Evolutionary conservation across 2,113 vertebrate genomes (phyloP), one percentile per base, ranked within the genome.

Genomic region (Lepisosteus osseus): DNA sequence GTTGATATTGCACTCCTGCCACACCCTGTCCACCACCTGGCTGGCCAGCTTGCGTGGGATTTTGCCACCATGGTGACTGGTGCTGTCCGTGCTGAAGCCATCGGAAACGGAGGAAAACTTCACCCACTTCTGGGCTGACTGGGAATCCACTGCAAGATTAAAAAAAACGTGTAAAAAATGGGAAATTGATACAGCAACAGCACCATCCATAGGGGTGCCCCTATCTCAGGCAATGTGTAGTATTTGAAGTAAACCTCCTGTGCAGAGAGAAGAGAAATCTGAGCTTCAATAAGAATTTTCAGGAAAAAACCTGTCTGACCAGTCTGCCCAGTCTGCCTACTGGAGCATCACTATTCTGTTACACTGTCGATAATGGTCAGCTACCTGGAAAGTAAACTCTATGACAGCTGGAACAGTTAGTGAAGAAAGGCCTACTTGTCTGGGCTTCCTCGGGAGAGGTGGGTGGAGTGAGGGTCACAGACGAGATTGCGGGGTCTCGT

Each of bases 1-100:
- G 90, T 97, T 97, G 90, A 97, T 94, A 89, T 95, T 99, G 92
- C 95, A 99, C 90, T 99, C 97, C 86, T 99, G 97, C 97, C 97
- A 99, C 69, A 99, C 97, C 82, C 93, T 90, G 86, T 99, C 96
- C 84, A 97, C 95, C 85, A 96, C 94, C 68, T 96, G 96, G 82
- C 92, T 95, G 82, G 97, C 94, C 61, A 98, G 79, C 78, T 94
- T 94, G 54, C 94, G 93, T 54, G 97, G 97, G 83, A 99, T 92
- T 85, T 96, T 96, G 65, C 96, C 97, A 75, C 97, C 96, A 3
- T 99, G 97, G 83, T 96, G 95, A 79, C 94, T 97, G 70, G 93
- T 96, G 87, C 90, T 95, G 87, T 99, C 95, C 47, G 91, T 89
- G 75, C 85, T 95, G 84, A 97, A 97, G 73, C 88, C 90, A 54